These are phyloP conservation scores for Diachasma alloeum DNA, from an alignment of 1,140 invertebrate species.

Conservation along the genomic window DNA sequence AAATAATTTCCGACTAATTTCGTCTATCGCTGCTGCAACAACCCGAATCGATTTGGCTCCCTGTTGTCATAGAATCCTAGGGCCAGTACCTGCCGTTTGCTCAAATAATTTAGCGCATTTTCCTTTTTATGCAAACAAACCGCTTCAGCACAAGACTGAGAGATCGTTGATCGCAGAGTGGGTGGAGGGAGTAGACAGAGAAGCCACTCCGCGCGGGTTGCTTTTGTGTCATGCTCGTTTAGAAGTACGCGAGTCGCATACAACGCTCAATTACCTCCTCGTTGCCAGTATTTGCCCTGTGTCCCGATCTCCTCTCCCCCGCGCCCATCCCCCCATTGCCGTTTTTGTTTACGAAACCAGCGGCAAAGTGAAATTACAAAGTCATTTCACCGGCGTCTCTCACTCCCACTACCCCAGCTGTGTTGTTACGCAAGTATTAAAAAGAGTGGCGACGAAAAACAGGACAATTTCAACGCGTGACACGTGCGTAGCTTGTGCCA, in stretches of 20 bases:
- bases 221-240: conserved; percentile 26
- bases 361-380: conserved; percentile 19
- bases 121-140: conserved; percentile 27
- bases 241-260: conserved; percentile 21
- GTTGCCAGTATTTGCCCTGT: conserved; percentile 16
- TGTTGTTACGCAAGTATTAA: not conserved
- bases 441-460: not conserved
- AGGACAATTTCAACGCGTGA: not conserved
- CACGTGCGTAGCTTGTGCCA: not conserved
- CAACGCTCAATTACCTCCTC: conserved; percentile 28
- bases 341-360: not conserved
- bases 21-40: not conserved
- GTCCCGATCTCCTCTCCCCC: not conserved
- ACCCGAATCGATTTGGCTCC: not conserved
- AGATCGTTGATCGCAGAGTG: not conserved
- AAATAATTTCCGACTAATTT: not conserved
- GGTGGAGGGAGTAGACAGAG: not conserved
- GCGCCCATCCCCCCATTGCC: not conserved
- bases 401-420: not conserved
- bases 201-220: conserved; percentile 1
- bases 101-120: conserved; percentile 26
- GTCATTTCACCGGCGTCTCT: conserved; percentile 12
- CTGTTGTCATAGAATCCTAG: not conserved
- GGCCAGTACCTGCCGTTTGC: not conserved
- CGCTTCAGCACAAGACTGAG: not conserved